Conservation (phyloP, 2,888 invertebrate genomes). For the Malthinus seriepunctatus region DNA sequence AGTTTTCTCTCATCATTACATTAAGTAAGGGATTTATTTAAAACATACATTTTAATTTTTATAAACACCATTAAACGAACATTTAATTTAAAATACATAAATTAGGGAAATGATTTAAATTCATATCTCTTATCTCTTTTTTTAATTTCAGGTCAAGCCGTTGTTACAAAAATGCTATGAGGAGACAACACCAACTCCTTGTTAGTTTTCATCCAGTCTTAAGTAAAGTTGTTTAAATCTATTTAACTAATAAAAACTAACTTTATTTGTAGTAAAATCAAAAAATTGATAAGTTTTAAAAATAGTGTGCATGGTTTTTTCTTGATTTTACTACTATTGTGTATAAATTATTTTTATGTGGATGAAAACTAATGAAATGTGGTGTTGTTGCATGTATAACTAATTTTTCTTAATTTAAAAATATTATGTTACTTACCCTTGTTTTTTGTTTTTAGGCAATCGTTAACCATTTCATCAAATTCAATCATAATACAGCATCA, state of each 20-base stretch:
- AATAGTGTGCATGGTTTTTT: neutral
- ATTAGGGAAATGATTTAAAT: too few relatives aligned
- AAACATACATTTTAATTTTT: too few relatives aligned
- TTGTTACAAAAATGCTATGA: conserved; percentile 38
- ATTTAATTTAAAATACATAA: too few relatives aligned
- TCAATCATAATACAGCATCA: conserved; percentile 40
- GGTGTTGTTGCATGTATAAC: conserved; percentile 31
- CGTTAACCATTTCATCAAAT: conserved; percentile 47
- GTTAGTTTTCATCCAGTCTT: conserved; percentile 37
- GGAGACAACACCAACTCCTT: conserved; percentile 26
- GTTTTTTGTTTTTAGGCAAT: conserved; percentile 51
- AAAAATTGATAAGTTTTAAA: too few relatives aligned
- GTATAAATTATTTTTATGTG: conserved; percentile 2
- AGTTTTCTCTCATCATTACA: too few relatives aligned
- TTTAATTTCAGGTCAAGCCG: conserved; percentile 39
- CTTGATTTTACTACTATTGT: too few relatives aligned
- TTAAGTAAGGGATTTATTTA: too few relatives aligned
- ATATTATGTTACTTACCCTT: conserved; percentile 26
- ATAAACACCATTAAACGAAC: too few relatives aligned
- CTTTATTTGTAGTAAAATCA: too few relatives aligned
- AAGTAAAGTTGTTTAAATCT: conserved; percentile 6
- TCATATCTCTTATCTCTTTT: conserved; percentile 8
- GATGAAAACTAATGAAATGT: conserved; percentile 37
- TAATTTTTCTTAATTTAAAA: conserved; percentile 15
- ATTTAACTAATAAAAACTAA: neutral